Percentiles rank a stretch among this genome's conserved stretches.
Evolutionary conservation across 2,797 vertebrate species (phyloP).

Genomic region (Ctenochaetus hawaiiensis): DNA sequence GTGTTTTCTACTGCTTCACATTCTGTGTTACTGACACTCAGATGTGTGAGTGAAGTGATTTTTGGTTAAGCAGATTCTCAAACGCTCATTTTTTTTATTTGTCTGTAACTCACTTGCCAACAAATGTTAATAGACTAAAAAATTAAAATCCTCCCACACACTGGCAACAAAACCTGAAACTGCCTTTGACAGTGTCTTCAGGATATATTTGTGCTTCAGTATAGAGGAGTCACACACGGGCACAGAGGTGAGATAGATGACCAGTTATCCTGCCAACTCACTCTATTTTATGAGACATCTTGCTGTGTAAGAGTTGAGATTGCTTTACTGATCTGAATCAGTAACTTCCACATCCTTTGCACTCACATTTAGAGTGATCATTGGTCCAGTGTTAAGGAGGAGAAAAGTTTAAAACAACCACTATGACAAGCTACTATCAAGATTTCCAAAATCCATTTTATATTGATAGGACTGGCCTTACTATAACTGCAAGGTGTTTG

Average conservation of each 20-base stretch:
- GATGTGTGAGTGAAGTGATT: background rate
- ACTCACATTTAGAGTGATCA: background rate
- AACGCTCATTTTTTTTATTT: constrained; percentile 15
- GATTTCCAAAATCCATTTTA: constrained; percentile 19
- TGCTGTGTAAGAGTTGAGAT: constrained; percentile 5
- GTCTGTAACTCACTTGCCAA: constrained; percentile 4
- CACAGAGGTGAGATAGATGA: constrained; percentile 20
- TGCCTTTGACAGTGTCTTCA: constrained; percentile 14
- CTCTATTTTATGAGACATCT: constrained; percentile 24
- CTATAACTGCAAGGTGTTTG: background rate
- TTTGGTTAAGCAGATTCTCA: constrained; percentile 12
- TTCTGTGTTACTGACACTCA: background rate
- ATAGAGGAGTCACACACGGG: constrained; percentile 4
- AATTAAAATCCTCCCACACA: constrained; percentile 20
- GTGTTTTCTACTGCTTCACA: background rate
- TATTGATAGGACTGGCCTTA: constrained; percentile 6
- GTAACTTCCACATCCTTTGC: background rate
- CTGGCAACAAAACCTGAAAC: background rate
- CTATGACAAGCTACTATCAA: constrained; percentile 16
- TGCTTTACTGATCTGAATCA: constrained; percentile 3
- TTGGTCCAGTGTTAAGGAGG: constrained; percentile 10
- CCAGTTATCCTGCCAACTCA: constrained; percentile 4
- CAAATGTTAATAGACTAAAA: background rate
- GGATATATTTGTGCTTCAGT: background rate
- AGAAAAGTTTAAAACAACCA: constrained; percentile 11